Evolutionary conservation across 2,888 invertebrate species (phyloP), one percentile per base, ranked within the genome.

Genomic region (Phrixothrix hirtus): DNA sequence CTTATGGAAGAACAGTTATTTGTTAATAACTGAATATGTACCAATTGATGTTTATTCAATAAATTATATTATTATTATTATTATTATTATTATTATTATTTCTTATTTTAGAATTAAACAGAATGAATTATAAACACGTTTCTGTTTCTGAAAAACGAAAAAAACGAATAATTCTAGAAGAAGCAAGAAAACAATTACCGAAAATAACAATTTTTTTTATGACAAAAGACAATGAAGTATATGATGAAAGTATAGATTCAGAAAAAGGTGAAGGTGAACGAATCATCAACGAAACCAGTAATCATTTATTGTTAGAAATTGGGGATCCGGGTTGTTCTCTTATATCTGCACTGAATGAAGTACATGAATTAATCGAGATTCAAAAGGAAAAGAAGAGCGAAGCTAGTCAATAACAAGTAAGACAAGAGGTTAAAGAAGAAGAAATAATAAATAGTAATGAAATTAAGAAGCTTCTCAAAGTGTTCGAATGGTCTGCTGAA

Each of bases 281-380:
- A 10, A 29, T 29, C 29, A 29, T n/a, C 29, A n/a, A n/a, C n/a
- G n/a, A n/a, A n/a, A n/a, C n/a, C n/a, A n/a, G n/a, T n/a, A n/a
- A n/a, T n/a, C n/a, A 29, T 29, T 29, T 29, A 29, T 29, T 29
- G 29, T 29, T 29, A 29, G 29, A 29, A 29, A 29, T 29, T 29
- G 29, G n/a, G 29, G 29, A 29, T 29, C 29, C 10, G 5, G 29
- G 29, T 29, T 29, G 29, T 29, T 29, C 29, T 29, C 10, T 29
- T 29, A 10, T 29, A 29, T 29, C n/a, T 29, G 29, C 29, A 29
- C 10, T n/a, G 29, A n/a, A n/a, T n/a, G n/a, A n/a, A n/a, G 29
- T 29, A 29, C n/a, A 29, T 29, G 29, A 29, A 29, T 29, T 29
- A n/a, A 29, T 29, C 29, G 29, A 29, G 6, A 29, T 29, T n/a